Base-by-base conservation (phyloP, 2,888 invertebrate genomes). In the Aspidiotus rigidus region DNA sequence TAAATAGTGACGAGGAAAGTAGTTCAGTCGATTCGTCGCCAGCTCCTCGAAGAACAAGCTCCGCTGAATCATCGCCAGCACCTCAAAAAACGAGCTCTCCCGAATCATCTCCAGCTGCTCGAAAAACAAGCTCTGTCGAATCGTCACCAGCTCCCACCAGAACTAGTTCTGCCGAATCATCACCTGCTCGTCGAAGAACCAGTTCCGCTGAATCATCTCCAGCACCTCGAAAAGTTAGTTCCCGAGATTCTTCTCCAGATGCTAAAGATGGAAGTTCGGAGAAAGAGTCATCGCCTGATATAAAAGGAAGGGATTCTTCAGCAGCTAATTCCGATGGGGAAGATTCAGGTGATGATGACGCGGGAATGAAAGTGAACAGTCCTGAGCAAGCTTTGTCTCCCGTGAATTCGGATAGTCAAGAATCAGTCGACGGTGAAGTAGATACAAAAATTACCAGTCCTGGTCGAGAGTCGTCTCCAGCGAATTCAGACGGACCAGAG, bases 241-340 rank as follows among this genome's bases (percentile, higher is more conserved):
- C 56, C 7, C 15, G 16, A 7, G 44, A 57, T 0, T n/a, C 5
- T 7, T 56, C 57, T 11, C 39, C 64, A 7, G 41, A 42, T 42
- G 59, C 39, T 8, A 64, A 64, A 64, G 28, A 16, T 13, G 56
- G 49, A 15, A 66, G 57, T 66, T 66, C 66, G 7, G 60, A 66
- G 17, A 42, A 39, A n/a, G 66, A 66, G 59, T 60, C 60, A 49
- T 66, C 66, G 28, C 60, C 66, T 39, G 64, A 64, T 6, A 42
- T 16, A 8, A 55, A 55, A n/a, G 8, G n/a, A 28, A 28, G 28
- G 5, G 42, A 28, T 28, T 28, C 28, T 1, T 28, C 28, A 28
- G 28, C 28, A 28, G 28, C 28, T 28, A 28, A 28, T 28, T 28
- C 28, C 28, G 28, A n/a, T 2, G 42, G 8, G 6, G n/a, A 40